These are phyloP conservation scores for Pteronotus mesoamericanus DNA, from an alignment of 2,797 vertebrate species.

Conservation along the genomic window DNA sequence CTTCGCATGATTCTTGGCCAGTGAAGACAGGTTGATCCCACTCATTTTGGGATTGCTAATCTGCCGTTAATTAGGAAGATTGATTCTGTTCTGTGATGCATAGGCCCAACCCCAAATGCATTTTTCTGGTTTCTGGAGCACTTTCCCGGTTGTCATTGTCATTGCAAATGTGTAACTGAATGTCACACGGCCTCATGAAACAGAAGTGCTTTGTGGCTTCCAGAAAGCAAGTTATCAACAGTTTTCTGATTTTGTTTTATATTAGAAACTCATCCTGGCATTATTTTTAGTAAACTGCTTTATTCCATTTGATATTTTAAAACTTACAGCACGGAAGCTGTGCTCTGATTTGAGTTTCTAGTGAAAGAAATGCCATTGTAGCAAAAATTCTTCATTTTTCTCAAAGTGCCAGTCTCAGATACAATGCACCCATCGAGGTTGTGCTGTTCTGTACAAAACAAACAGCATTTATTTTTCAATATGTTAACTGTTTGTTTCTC, in stretches of 20 bases:
- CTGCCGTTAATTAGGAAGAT: conserved; percentile 98
- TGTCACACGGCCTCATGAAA: conserved; percentile 63
- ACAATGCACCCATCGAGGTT: neutral
- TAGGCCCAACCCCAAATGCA: conserved; percentile 88
- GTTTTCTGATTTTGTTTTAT: conserved; percentile 66
- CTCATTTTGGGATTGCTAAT: conserved; percentile 98
- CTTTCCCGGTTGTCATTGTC: conserved; percentile 84
- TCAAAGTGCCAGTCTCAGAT: neutral
- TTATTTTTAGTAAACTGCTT: conserved; percentile 74
- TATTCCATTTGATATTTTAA: conserved; percentile 72
- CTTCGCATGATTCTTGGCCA: conserved; percentile 86
- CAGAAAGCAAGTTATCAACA: conserved; percentile 70
- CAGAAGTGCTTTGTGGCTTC: conserved; percentile 64
- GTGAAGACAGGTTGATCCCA: conserved; percentile 92
- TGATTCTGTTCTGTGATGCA: conserved; percentile 91
- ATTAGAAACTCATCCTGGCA: conserved; percentile 56
- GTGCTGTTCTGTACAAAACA: conserved; percentile 67
- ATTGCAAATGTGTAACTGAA: conserved; percentile 71
- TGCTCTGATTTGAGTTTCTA: conserved; percentile 48
- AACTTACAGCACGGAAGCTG: conserved; percentile 68
- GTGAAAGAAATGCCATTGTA: conserved; percentile 53
- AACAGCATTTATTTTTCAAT: conserved; percentile 77
- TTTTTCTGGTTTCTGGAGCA: conserved; percentile 88
- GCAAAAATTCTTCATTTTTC: conserved; percentile 18
- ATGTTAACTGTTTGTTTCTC: conserved; percentile 71